These are phyloP conservation scores for Monopterus albus DNA, from an alignment of 2,113 vertebrate genomes.

Conservation along the genomic window DNA sequence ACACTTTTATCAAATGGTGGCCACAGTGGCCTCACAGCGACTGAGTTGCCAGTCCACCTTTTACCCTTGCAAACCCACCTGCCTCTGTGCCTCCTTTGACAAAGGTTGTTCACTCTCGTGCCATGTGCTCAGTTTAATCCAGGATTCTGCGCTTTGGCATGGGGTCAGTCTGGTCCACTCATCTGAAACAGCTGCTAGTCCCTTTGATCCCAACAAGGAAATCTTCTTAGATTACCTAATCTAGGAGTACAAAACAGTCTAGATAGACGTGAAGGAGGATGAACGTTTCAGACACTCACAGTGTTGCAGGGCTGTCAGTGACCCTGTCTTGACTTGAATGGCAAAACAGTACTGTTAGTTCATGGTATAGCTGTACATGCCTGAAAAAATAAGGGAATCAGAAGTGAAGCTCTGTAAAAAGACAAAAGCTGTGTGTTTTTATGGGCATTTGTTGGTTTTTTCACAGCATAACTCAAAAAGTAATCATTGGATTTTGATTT, in stretches of 20 bases:
- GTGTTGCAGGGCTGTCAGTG: constrained; percentile 4
- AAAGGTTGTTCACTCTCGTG: constrained; percentile 4
- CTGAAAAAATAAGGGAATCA: no score
- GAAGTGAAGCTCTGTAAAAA: not conserved
- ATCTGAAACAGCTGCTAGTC: constrained; percentile 76
- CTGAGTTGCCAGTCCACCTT: constrained; percentile 18
- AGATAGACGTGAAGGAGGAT: constrained; percentile 40
- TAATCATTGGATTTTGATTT: no score
- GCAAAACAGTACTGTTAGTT: not conserved
- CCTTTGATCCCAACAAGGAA: constrained; percentile 77
- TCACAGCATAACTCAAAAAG: no score
- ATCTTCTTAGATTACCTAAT: constrained; percentile 80
- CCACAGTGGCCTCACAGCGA: not conserved
- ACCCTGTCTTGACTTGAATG: constrained; percentile 4
- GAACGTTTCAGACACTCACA: constrained; percentile 20
- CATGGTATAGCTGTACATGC: not conserved
- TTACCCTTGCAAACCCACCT: not conserved
- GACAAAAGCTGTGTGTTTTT: not conserved
- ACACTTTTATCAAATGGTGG: not conserved
- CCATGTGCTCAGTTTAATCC: constrained; percentile 73
- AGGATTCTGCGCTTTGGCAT: constrained; percentile 76
- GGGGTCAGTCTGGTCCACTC: constrained; percentile 67
- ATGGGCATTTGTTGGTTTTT: no score
- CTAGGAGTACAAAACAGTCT: constrained; percentile 53
- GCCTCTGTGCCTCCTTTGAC: not conserved